Evolutionary conservation across 2,888 invertebrate species (phyloP).

Genomic region (Cryptophagus acutangulus): DNA sequence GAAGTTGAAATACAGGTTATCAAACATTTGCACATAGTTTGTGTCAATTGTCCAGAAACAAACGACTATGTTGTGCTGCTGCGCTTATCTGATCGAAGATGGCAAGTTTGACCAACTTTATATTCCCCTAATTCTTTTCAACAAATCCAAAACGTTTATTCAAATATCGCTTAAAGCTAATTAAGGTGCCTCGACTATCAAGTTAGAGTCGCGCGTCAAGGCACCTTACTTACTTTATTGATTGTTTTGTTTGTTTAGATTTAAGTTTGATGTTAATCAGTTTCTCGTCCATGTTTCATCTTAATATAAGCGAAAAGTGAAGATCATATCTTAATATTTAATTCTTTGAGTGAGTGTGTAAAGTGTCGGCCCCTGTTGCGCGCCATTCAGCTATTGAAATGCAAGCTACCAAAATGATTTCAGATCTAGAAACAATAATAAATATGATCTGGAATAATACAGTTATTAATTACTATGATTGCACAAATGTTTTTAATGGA

Average conservation of each 20-base stretch:
- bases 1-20: conserved; percentile 44
- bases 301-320: conserved; percentile 17
- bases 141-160: neutral
- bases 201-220: too few relatives aligned
- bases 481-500: conserved; percentile 12
- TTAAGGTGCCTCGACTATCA: too few relatives aligned
- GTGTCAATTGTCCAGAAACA: conserved; percentile 44
- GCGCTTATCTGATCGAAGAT: conserved; percentile 41
- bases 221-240: too few relatives aligned
- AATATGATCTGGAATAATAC: neutral
- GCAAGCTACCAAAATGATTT: conserved; percentile 35
- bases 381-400: conserved; percentile 44
- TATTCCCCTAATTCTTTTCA: too few relatives aligned
- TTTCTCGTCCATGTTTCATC: conserved; percentile 20
- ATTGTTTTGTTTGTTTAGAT: too few relatives aligned
- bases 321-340: conserved; percentile 39
- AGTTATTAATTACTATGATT: neutral
- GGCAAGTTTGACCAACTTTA: conserved; percentile 30
- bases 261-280: too few relatives aligned
- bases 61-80: conserved; percentile 36
- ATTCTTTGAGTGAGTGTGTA: conserved; percentile 33
- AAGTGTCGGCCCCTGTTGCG: conserved; percentile 47
- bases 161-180: neutral
- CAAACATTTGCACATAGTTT: conserved; percentile 46
- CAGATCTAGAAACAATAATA: conserved; percentile 1